phyloP scores from a whole-genome alignment of 2,113 vertebrate genomes.

The Peromyscus leucopus region DNA sequence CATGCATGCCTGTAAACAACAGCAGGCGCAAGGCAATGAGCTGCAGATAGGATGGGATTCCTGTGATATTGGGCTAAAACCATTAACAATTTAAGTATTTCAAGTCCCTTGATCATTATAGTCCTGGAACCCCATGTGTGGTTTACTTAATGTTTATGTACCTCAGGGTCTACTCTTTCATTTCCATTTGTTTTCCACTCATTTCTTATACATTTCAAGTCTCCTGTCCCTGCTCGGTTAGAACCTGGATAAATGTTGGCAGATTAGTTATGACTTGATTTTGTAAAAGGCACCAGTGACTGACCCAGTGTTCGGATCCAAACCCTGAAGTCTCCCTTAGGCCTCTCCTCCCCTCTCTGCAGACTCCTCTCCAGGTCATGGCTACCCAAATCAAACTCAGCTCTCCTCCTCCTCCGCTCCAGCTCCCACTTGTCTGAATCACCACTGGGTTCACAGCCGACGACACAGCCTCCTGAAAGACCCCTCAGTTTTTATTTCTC shows the following conservation, averaged over 20 bases:
- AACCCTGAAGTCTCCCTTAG: not conserved
- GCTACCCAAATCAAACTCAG: not conserved
- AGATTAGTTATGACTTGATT: not conserved
- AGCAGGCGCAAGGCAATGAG: not conserved
- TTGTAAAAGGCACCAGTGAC: not conserved
- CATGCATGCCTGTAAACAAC: not conserved
- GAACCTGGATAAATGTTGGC: not conserved
- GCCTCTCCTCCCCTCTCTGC: not conserved
- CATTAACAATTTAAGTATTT: not conserved
- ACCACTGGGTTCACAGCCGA: not conserved
- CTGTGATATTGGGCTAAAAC: not conserved
- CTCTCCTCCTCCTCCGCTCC: no score
- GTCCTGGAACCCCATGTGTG: not conserved
- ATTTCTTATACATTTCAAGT: constrained; percentile 14
- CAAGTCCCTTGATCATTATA: not conserved
- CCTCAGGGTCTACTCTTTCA: not conserved
- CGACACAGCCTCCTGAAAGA: not conserved
- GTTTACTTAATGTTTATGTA: not conserved
- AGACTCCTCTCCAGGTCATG: not conserved
- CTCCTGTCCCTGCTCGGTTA: not conserved
- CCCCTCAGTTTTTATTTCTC: not conserved
- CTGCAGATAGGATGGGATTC: not conserved
- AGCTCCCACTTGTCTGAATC: not conserved
- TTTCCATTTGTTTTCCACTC: constrained; percentile 10
- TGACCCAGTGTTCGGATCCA: not conserved